Evolutionary conservation across 1,140 invertebrate species (phyloP), one percentile per base, ranked within the genome.

Genomic region (Prorops nasuta): DNA sequence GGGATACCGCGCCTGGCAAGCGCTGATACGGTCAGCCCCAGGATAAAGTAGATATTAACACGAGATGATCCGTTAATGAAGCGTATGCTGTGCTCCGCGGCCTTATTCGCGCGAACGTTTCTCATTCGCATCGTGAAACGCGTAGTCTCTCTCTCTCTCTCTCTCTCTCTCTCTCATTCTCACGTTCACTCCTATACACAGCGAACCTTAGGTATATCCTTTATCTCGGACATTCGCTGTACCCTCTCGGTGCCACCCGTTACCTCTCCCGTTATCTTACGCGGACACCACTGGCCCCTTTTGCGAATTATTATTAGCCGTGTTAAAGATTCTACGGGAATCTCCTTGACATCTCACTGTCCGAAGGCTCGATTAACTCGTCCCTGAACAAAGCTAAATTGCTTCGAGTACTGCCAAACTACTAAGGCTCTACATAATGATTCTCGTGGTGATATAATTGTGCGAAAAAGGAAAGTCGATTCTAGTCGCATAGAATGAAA

Each of bases 1-100:
- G 14, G 18, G 9, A 40, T 40, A 17, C 3, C 53, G 58, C 58
- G 66, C 64, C 67, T 69, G 67, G 66, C 60, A 60, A 68, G 58
- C 58, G 67, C 67, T 70, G 67, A 70, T 70, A 70, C 66, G 67
- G 67, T 70, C 67, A 70, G 66, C 66, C 66, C 58, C 55, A 55
- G 67, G 69, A 78, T 77, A 78, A 78, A 78, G 73, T 77, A 78
- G 74, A 78, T 78, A 78, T 78, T 78, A 78, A 78, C 76, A 78
- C 72, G 74, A 76, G 74, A 78, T 78, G 72, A 78, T 77, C 76
- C 76, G 76, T 78, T 78, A 78, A 78, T 78, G 76, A 78, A 78
- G 74, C 76, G 76, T 78, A 78, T 78, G 76, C 76, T 76, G 68
- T 67, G 57, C 58, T 58, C 66, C 38, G n/a, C 32, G 6, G 17